phyloP scores from a whole-genome alignment of 2,888 invertebrate species.

The Drosophila dives region DNA sequence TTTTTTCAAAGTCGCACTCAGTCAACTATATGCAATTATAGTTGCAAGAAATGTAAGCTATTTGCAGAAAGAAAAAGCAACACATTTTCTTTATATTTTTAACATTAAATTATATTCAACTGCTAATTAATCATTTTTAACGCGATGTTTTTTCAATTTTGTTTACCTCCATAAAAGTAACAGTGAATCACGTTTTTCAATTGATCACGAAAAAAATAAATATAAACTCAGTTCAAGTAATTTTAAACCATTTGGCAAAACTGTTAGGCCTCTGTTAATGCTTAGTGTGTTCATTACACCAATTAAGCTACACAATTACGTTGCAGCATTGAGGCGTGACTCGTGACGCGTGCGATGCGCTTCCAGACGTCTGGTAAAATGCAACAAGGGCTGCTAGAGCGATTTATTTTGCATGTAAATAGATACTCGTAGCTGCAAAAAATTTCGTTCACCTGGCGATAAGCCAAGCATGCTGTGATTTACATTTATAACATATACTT shows the following conservation, averaged over 20 bases:
- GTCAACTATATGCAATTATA: not conserved
- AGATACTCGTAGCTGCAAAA: not conserved
- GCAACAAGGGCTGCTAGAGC: constrained; percentile 1
- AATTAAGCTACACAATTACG: constrained; percentile 34
- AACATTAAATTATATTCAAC: not conserved
- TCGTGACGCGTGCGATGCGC: constrained; percentile 35
- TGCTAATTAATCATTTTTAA: constrained; percentile 2
- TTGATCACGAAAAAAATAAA: constrained; percentile 1
- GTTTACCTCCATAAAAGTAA: not conserved
- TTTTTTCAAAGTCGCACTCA: not conserved
- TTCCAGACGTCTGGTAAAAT: constrained; percentile 24
- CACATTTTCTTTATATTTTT: not conserved
- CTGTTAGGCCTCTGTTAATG: not conserved
- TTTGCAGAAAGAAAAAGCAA: not conserved
- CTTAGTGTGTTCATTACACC: constrained; percentile 41
- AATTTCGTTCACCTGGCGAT: constrained; percentile 50
- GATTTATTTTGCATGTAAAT: not conserved
- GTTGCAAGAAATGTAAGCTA: not conserved
- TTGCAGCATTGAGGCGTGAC: constrained; percentile 58
- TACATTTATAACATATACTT: constrained; percentile 8
- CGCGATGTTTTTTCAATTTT: not conserved
- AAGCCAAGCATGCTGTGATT: constrained; percentile 50
- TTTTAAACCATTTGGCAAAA: constrained; percentile 13
- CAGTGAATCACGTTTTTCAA: constrained; percentile 6
- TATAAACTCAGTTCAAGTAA: not conserved